Percentiles rank a stretch among this genome's conserved stretches.
Evolutionary conservation across 2,797 vertebrate genomes (phyloP).

Genomic region (Parotocinclus haroldoi): DNA sequence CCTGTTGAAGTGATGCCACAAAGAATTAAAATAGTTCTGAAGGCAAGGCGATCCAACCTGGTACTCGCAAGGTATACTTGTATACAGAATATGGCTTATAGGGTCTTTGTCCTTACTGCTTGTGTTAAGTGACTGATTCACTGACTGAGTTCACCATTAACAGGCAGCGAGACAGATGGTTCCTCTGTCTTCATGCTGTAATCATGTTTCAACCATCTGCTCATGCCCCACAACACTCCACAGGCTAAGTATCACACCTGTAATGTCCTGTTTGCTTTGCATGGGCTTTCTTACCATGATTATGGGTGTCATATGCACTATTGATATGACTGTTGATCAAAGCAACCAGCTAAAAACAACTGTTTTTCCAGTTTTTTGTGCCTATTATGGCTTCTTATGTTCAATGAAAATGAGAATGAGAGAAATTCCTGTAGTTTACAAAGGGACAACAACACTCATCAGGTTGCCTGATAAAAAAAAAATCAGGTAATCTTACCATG

Average conservation of each 20-base stretch:
- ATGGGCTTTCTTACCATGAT: neutral
- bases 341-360: no score
- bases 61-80: no score
- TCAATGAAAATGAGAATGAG: neutral
- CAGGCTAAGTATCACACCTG: constrained; percentile 45
- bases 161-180: constrained; percentile 53
- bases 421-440: constrained; percentile 17
- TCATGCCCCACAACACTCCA: constrained; percentile 42
- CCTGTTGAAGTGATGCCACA: no score
- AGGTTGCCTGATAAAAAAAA: constrained; percentile 12
- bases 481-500: no score
- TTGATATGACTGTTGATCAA: no score
- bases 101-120: constrained; percentile 21
- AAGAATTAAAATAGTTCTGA: no score
- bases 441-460: constrained; percentile 38
- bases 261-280: constrained; percentile 43
- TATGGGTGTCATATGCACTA: no score
- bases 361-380: no score
- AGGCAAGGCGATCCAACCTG: no score
- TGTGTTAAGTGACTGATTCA: constrained; percentile 40
- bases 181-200: constrained; percentile 47
- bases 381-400: no score
- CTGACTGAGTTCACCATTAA: constrained; percentile 43
- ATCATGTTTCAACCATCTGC: constrained; percentile 51
- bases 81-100: no score